Conservation (phyloP, 2,888 invertebrate genomes). For the Scaptodrosophila latifasciaeformis region DNA sequence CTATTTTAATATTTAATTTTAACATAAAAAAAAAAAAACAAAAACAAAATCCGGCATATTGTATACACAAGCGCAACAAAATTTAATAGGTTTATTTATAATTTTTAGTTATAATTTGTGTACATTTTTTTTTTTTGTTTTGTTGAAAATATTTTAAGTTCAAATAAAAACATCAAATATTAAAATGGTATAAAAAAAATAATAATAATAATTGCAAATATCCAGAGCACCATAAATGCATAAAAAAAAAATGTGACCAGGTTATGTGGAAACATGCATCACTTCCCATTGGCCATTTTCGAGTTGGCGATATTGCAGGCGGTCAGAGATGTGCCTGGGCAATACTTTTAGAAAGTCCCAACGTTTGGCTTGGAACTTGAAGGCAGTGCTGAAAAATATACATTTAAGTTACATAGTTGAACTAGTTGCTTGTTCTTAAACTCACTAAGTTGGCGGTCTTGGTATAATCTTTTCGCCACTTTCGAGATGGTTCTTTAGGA, state of each 20-base stretch:
- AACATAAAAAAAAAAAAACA: too few relatives aligned
- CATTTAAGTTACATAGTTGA: neutral
- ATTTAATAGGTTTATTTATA: conserved; percentile 34
- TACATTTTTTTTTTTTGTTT: conserved; percentile 53
- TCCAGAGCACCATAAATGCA: neutral
- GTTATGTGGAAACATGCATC: conserved; percentile 67
- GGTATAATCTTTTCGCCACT: conserved; percentile 38
- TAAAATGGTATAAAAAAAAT: too few relatives aligned
- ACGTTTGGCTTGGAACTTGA: conserved; percentile 61
- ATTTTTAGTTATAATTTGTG: conserved; percentile 27
- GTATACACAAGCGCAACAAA: conserved; percentile 23
- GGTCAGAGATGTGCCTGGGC: conserved; percentile 62
- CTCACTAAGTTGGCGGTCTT: conserved; percentile 65
- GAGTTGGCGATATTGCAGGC: conserved; percentile 61
- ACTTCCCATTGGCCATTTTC: conserved; percentile 48
- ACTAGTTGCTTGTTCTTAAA: conserved; percentile 3
- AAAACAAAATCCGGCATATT: conserved; percentile 25
- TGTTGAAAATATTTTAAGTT: conserved; percentile 43
- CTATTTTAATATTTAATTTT: conserved; percentile 58
- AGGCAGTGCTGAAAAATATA: conserved; percentile 59
- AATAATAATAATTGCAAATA: neutral
- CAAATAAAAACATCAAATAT: conserved; percentile 19
- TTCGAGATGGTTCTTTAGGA: conserved; percentile 37
- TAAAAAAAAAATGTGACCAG: too few relatives aligned
- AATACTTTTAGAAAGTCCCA: conserved; percentile 71